Evolutionary conservation across 2,888 invertebrate genomes (phyloP), one percentile per base, ranked within the genome.

Genomic region (Daptonema setosum): DNA sequence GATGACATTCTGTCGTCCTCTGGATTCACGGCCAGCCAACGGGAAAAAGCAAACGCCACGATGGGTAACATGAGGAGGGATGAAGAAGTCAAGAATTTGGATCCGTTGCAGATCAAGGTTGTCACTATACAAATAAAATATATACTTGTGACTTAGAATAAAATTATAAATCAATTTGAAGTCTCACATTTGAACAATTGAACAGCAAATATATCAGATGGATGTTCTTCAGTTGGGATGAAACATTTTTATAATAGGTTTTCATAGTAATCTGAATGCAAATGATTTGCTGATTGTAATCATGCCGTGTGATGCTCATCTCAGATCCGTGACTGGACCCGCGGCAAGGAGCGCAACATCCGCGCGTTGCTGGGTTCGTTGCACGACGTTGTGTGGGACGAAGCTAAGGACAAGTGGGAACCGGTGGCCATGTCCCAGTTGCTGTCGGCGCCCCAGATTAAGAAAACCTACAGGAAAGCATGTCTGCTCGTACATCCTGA

Each of bases 401-500:
- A 80, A 52, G 90, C 85, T 54, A 84, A 73, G 57, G 67, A 83
- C 29, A 83, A 86, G 65, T 97, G 95, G 95, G 79, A 81, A 60
- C 83, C 84, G 64, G 83, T 84, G 67, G 86, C 88, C 69, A 95
- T 99, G 90, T 82, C 87, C 67, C 86, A 90, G 63, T 78, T 97
- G 47, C 85, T 99, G 28, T 79, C 85, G 0, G 78, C 87, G 1
- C 81, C 82, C 1, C 88, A 97, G 74, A 93, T 99, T 56, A 97
- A 95, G 73, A 88, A 90, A 68, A 81, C 83, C 64, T 97, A 95
- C 71, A 78, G 91, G 55, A 86, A 82, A 72, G 97, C 97, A 8
- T 93, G 95, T 63, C 78, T 97, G 48, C 87, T 88, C 54, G 90
- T 95, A 47, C 97, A 99, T 76, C 97, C 97, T 0, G 97, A 99